Evolutionary conservation across 2,888 invertebrate genomes (phyloP), one percentile per base, ranked within the genome.

Genomic region (Drosophila barbarae): DNA sequence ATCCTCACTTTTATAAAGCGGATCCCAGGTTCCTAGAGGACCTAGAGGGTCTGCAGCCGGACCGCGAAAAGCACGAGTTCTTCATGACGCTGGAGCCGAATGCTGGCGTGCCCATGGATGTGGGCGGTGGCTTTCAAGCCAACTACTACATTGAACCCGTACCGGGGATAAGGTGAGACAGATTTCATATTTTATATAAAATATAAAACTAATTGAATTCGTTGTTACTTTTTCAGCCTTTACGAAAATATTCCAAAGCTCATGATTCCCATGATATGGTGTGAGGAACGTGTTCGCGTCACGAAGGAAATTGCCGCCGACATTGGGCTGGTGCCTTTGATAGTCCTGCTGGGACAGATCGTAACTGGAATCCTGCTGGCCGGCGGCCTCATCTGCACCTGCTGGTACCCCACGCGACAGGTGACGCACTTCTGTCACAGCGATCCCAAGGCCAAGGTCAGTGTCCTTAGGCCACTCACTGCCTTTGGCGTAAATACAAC

Each of bases 1-100:
- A 95, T 73, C 97, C 97, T 0, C 96, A 97, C 90, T 97, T 95
- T 89, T 91, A 94, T 84, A 91, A 93, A 82, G 96, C 92, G 0
- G 96, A 96, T 89, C 92, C 93, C 0, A 90, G 89, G 63, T 93
- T 95, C 61, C 74, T 90, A 30, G 90, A 93, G 6, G 90, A 90
- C 18, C 91, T 97, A 2, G 91, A 91, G 0, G 97, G 97, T 0
- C 84, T 97, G 85, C 80, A 90, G 2, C 95, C 96, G 0, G 91
- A 93, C 15, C 91, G 92, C 4, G 91, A 92, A 0, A 91, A 92
- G 32, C 96, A 97, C 85, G 92, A 93, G 72, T 95, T 96, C 87
- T 93, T 92, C 81, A 92, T 97, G 80, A 91, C 92, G 0, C 90
- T 95, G 2, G 95, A 96, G 85, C 95, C 95, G 63, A 93, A 91